phyloP scores from a whole-genome alignment of 1,140 invertebrate genomes.

The Ectropis grisescens region DNA sequence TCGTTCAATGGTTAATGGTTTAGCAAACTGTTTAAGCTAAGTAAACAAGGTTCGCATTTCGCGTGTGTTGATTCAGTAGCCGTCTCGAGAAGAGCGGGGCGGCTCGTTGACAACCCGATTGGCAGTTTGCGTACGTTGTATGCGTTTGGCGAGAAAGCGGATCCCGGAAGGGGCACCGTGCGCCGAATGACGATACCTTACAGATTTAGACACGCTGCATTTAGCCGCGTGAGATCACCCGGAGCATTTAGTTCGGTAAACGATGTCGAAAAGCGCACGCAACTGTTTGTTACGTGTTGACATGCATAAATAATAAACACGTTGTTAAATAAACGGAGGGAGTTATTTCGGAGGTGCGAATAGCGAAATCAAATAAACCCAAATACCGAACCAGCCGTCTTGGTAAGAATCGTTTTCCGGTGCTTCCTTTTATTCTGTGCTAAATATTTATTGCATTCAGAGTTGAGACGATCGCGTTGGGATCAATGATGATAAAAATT shows the following conservation, averaged over 20 bases:
- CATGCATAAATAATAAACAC: no score
- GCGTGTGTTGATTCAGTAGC: slow-evolving; percentile 25
- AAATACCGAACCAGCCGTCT: no score
- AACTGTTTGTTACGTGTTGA: not conserved
- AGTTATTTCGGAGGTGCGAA: no score
- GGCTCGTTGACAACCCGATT: slow-evolving; percentile 40
- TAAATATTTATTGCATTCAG: no score
- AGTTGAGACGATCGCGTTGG: no score
- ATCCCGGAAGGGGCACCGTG: slow-evolving; percentile 44
- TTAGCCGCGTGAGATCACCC: slow-evolving; percentile 53
- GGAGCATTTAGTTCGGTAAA: slow-evolving; percentile 18
- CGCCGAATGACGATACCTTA: slow-evolving; percentile 39
- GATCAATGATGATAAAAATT: no score
- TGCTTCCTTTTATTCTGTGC: no score
- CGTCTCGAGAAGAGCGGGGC: slow-evolving; percentile 13
- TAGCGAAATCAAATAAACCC: no score
- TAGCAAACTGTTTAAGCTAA: slow-evolving; percentile 22
- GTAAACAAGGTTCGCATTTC: slow-evolving; percentile 24
- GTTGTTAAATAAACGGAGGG: no score
- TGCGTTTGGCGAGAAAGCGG: slow-evolving; percentile 46
- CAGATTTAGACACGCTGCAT: slow-evolving; percentile 51
- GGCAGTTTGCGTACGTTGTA: slow-evolving; percentile 48
- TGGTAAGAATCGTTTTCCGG: no score
- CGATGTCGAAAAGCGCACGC: slow-evolving; percentile 1
- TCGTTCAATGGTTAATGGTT: slow-evolving; percentile 25